Evolutionary conservation across 2,888 invertebrate species (phyloP), one percentile per base, ranked within the genome.

Genomic region (Cylindroiulus punctatus): DNA sequence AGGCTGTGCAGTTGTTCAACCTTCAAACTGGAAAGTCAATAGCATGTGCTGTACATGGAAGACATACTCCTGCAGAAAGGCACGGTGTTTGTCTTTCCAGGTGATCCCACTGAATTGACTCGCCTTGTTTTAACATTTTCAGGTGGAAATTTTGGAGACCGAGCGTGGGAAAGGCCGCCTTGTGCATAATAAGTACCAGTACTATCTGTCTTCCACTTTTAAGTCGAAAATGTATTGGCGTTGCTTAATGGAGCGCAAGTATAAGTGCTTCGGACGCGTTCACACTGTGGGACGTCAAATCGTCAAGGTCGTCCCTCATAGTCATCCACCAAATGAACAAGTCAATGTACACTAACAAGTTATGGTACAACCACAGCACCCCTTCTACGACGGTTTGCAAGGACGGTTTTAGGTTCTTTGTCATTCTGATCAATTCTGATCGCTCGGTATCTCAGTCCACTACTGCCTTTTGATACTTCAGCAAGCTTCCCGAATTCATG

Each of bases 171-270:
- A 57, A 57, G 2, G n/a, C n/a, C n/a, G 57, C 57, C 57, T 57
- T 57, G 57, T 57, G 57, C 57, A 57, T 8, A 19, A 57, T 57
- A n/a, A n/a, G 19, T 57, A 57, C 57, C n/a, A 19, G 8, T 57
- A 57, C 52, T 52, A 57, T 57, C 7, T 57, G 57, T 57, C 57
- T n/a, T 57, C 57, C 22, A 19, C 57, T n/a, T 57, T 57, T 57
- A 57, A 57, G 19, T 57, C 57, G 57, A 57, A 57, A 57, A n/a
- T 57, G n/a, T 57, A 57, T n/a, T 57, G 57, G 57, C 57, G n/a
- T 7, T 57, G 57, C n/a, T 57, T 57, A 57, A 19, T 19, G n/a
- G 8, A 1, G 22, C 57, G 8, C 57, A 57, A 57, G 57, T 8
- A n/a, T n/a, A 57, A 57, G 8, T 57, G 57, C 19, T 4, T 19